Evolutionary conservation across 2,888 invertebrate genomes (phyloP), one percentile per base, ranked within the genome.

Genomic region (Rhorus exstirpatorius): DNA sequence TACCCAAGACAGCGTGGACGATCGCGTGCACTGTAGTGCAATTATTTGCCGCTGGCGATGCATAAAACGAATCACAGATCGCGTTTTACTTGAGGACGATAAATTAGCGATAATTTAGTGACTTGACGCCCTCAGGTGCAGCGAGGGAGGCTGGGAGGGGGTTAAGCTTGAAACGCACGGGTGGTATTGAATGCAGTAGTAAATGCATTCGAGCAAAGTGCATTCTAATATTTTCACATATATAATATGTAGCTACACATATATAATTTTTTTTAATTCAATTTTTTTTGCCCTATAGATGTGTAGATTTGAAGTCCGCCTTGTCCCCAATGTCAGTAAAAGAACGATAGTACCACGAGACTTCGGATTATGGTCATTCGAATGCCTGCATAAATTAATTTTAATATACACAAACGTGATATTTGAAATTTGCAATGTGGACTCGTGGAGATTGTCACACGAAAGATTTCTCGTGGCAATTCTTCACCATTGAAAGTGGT

Each of bases 271-370:
- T 46, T 55, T 26, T 3, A 17, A 49, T 65, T 63, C 4, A 31
- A 53, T 31, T 71, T 41, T 53, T 31, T 38, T 44, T 46, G 12
- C 26, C 24, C 35, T 7, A 24, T 38, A 49, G n/a, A 51, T 55
- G 19, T 63, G 49, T 63, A 38, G 75, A 83, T 68, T 81, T 81
- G 63, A 83, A 85, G 83, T 85, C 84, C 79, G 84, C 83, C 84
- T 85, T 84, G 85, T 83, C 77, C 85, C 74, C 85, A 83, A 83
- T 85, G 84, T 84, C 79, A 76, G 61, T 80, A 68, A 51, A 46
- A 67, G 71, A 46, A 38, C 14, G 26, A 35, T 21, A 55, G 72
- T 71, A 79, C 46, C 61, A 53, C 53, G 44, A 46, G 55, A 80
- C 41, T 17, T 63, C 41, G 76, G 72, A 79, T 79, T 77, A 80